Conservation (phyloP, 2,888 invertebrate species). For the Athalia cordata region DNA sequence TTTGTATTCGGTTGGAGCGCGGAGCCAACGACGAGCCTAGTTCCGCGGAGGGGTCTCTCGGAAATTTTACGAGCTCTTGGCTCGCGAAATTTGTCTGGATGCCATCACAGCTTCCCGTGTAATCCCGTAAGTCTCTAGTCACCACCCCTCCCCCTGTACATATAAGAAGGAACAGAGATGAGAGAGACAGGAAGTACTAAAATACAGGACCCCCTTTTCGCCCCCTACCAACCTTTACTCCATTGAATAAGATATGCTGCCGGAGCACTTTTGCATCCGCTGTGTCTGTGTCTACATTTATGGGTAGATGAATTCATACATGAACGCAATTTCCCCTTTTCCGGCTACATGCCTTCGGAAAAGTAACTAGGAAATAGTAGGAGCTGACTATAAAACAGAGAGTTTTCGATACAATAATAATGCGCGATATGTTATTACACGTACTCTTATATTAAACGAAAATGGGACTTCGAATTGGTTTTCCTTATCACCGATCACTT, state of each 20-base stretch:
- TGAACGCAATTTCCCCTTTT: neutral
- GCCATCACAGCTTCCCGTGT: slow-evolving; percentile 58
- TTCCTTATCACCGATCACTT: no score
- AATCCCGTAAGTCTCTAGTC: slow-evolving; percentile 43
- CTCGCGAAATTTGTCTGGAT: slow-evolving; percentile 69
- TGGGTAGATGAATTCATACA: neutral
- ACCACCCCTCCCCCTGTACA: slow-evolving; percentile 4
- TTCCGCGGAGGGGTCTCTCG: slow-evolving; percentile 48
- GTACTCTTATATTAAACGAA: no score
- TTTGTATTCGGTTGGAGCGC: slow-evolving; percentile 43
- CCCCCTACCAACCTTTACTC: slow-evolving; percentile 3
- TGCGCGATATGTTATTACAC: no score
- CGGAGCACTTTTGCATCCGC: slow-evolving; percentile 31
- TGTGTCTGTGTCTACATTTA: neutral
- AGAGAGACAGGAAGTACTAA: slow-evolving; percentile 61
- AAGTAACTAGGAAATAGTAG: no score
- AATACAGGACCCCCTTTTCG: slow-evolving; percentile 51
- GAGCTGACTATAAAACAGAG: no score
- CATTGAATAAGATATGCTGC: slow-evolving; percentile 43
- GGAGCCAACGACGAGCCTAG: slow-evolving; percentile 13
- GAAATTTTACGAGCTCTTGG: slow-evolving; percentile 69
- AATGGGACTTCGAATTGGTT: no score
- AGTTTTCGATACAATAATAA: no score
- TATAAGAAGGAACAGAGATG: slow-evolving; percentile 35
- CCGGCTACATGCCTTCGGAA: no score